Evolutionary conservation across 1,140 invertebrate species (phyloP).

Genomic region (Zophobas atratus): DNA sequence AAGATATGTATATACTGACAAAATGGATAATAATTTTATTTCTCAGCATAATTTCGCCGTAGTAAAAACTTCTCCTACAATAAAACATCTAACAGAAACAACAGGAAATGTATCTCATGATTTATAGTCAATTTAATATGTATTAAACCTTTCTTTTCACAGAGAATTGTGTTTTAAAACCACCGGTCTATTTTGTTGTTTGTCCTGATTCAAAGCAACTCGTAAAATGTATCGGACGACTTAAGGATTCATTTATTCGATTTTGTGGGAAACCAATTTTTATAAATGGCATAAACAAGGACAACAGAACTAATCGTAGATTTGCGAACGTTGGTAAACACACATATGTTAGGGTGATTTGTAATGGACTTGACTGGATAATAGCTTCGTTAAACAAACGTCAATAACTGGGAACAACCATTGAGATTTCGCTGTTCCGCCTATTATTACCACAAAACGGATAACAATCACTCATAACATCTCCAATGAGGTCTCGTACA

Average conservation of each 20-base stretch:
- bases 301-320: slow-evolving; percentile 4
- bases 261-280: slow-evolving; percentile 26
- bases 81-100: slow-evolving; percentile 43
- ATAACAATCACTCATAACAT: slow-evolving; percentile 39
- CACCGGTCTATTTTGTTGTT: slow-evolving; percentile 42
- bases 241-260: slow-evolving; percentile 30
- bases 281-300: slow-evolving; percentile 13
- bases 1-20: no score
- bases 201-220: slow-evolving; percentile 36
- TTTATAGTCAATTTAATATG: slow-evolving; percentile 52
- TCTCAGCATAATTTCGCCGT: slow-evolving; percentile 5
- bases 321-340: neutral
- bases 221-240: slow-evolving; percentile 42
- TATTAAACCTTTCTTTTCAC: slow-evolving; percentile 50
- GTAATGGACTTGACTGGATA: slow-evolving; percentile 46
- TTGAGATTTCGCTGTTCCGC: slow-evolving; percentile 9
- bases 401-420: slow-evolving; percentile 16
- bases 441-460: slow-evolving; percentile 32
- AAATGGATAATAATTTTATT: no score
- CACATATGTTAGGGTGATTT: slow-evolving; percentile 29
- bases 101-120: slow-evolving; percentile 50
- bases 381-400: slow-evolving; percentile 41
- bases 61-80: slow-evolving; percentile 12
- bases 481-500: slow-evolving; percentile 13
- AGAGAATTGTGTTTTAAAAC: slow-evolving; percentile 44